Percentiles rank a stretch among this genome's conserved stretches.
These are phyloP conservation scores for Gallinago solitaria DNA, from an alignment of 2,797 vertebrate species.

Conservation along the genomic window DNA sequence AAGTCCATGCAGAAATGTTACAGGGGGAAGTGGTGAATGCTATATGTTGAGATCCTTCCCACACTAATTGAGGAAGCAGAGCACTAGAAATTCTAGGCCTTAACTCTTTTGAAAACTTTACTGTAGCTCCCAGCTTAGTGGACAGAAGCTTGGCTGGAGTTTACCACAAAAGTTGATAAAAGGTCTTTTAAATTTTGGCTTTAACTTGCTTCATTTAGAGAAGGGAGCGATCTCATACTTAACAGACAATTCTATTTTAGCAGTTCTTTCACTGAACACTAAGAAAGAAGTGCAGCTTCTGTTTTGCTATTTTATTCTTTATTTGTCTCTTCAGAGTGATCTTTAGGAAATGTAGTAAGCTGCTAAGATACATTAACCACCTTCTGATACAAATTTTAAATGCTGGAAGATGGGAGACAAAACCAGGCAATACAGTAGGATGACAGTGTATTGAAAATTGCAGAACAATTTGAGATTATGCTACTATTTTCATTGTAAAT, in stretches of 20 bases:
- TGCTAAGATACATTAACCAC: neutral
- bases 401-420: neutral
- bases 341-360: neutral
- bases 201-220: neutral
- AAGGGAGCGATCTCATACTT: neutral
- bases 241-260: neutral
- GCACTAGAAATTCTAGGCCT: too few species aligned
- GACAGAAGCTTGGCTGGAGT: neutral
- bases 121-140: neutral
- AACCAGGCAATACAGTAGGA: neutral
- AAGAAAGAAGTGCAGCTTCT: neutral
- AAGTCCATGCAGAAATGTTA: neutral
- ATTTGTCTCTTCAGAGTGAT: neutral
- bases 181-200: neutral
- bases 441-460: neutral
- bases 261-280: neutral
- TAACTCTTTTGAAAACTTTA: neutral
- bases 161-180: neutral
- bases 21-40: neutral
- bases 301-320: neutral
- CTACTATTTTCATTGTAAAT: neutral
- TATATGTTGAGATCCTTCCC: neutral
- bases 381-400: neutral
- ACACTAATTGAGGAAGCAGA: neutral
- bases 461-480: neutral